Conservation (phyloP, 2,797 vertebrate genomes). For the Sparus aurata region DNA sequence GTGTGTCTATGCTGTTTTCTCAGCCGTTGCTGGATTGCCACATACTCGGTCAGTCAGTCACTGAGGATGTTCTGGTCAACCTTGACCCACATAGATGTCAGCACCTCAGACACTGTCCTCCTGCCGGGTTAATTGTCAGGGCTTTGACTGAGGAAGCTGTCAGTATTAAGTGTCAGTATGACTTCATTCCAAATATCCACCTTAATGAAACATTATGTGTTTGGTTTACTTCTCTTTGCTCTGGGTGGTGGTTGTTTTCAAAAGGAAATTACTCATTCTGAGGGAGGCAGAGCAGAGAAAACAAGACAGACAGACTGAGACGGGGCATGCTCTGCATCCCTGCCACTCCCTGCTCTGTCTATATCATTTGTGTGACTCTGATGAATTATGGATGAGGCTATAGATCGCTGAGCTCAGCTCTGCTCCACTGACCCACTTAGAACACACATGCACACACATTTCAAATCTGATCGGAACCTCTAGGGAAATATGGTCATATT, state of each 20-base stretch:
- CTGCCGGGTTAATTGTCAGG: slow-evolving; percentile 8
- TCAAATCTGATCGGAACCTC: slow-evolving; percentile 66
- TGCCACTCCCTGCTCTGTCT: slow-evolving; percentile 75
- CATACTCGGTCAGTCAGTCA: slow-evolving; percentile 51
- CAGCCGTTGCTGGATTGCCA: slow-evolving; percentile 70
- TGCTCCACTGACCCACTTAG: slow-evolving; percentile 83
- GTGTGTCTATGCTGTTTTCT: slow-evolving; percentile 70
- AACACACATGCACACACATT: slow-evolving; percentile 58
- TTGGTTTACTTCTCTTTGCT: slow-evolving; percentile 39
- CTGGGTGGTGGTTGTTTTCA: slow-evolving; percentile 54
- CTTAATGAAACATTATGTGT: slow-evolving; percentile 29
- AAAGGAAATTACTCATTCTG: slow-evolving; percentile 65
- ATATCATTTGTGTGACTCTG: slow-evolving; percentile 65
- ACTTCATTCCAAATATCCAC: neutral
- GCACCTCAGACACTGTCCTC: slow-evolving; percentile 28
- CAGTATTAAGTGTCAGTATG: slow-evolving; percentile 7
- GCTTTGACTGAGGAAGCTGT: neutral
- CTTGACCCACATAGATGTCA: slow-evolving; percentile 63
- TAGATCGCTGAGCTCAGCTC: slow-evolving; percentile 79
- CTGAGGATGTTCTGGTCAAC: slow-evolving; percentile 59
- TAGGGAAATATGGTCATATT: slow-evolving; percentile 63
- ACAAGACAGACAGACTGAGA: slow-evolving; percentile 38
- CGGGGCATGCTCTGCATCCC: slow-evolving; percentile 49
- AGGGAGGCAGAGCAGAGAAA: slow-evolving; percentile 25
- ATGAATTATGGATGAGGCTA: slow-evolving; percentile 83